Evolutionary conservation across 2,113 vertebrate species (phyloP).

Genomic region (Paedocypris sp.): DNA sequence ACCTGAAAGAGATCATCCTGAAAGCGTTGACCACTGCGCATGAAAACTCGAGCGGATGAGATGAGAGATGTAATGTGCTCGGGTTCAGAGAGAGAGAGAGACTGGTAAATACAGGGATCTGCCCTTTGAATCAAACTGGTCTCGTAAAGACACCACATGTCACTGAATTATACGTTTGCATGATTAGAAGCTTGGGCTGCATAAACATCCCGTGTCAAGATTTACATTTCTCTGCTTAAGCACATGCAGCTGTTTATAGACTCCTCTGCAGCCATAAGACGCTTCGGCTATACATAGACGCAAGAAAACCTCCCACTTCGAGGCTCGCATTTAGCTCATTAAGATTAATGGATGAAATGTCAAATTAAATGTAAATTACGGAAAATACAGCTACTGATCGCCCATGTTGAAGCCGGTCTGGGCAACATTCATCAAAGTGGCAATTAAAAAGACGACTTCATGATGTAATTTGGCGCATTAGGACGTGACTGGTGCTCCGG

Average conservation of each 20-base stretch:
- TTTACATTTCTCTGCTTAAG: conserved; percentile 68
- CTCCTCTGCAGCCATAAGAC: conserved; percentile 38
- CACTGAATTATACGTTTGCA: conserved; percentile 66
- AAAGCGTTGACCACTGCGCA: not conserved
- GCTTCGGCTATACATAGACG: conserved; percentile 32
- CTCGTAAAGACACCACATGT: conserved; percentile 66
- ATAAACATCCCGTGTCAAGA: conserved; percentile 67
- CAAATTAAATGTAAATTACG: conserved; percentile 31
- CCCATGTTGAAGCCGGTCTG: not conserved
- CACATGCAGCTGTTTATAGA: conserved; percentile 66
- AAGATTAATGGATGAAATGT: conserved; percentile 42
- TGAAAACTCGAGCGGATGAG: conserved; percentile 42
- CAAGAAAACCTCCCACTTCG: conserved; percentile 9
- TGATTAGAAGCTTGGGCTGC: conserved; percentile 69
- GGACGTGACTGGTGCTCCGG: not conserved
- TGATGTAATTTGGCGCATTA: not conserved
- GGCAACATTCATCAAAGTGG: conserved; percentile 22
- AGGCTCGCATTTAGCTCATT: conserved; percentile 30
- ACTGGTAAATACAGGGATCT: conserved; percentile 63
- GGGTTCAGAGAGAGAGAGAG: conserved; percentile 53
- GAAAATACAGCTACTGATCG: conserved; percentile 28
- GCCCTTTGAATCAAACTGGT: conserved; percentile 63
- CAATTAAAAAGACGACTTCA: not conserved
- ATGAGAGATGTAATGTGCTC: conserved; percentile 45
- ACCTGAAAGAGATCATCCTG: too few relatives aligned